Conservation (phyloP, 2,888 invertebrate genomes). For the Dascillus cervinus region DNA sequence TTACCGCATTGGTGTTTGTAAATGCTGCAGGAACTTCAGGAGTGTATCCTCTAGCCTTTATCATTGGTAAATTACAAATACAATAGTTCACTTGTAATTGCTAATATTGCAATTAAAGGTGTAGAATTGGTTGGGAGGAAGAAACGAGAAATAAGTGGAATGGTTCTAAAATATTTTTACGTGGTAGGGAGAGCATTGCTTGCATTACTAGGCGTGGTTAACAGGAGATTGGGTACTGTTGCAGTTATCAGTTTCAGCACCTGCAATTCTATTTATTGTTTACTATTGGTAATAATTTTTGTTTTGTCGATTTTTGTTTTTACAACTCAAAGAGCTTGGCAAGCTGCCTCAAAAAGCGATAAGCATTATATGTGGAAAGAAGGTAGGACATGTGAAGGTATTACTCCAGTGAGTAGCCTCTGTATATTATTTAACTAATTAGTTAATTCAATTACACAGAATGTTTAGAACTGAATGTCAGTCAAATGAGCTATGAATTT, state of each 20-base stretch:
- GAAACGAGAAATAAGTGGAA: conserved; percentile 54
- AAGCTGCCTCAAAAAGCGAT: too few species aligned
- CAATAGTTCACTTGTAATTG: too few species aligned
- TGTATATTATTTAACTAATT: too few species aligned
- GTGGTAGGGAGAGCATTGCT: conserved; percentile 56
- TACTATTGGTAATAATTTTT: conserved; percentile 48
- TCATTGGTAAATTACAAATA: conserved; percentile 45
- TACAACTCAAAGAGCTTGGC: background rate
- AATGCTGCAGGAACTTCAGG: conserved; percentile 56
- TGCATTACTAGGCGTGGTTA: conserved; percentile 52
- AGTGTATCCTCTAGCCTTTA: conserved; percentile 54
- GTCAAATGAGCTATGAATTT: too few species aligned
- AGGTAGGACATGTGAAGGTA: too few species aligned
- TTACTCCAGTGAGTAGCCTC: too few species aligned
- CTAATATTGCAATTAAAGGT: too few species aligned
- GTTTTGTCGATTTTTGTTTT: background rate
- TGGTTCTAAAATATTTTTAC: conserved; percentile 56
- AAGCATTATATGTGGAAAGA: too few species aligned
- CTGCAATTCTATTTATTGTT: conserved; percentile 50
- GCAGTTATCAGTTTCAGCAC: conserved; percentile 52
- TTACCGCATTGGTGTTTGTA: conserved; percentile 47
- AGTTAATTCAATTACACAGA: too few species aligned
- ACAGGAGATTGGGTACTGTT: conserved; percentile 52
- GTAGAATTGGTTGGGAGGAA: conserved; percentile 59
- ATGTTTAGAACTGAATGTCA: too few species aligned